These are phyloP conservation scores for Lacerta bilineata DNA, from an alignment of 2,797 vertebrate species.

Conservation along the genomic window DNA sequence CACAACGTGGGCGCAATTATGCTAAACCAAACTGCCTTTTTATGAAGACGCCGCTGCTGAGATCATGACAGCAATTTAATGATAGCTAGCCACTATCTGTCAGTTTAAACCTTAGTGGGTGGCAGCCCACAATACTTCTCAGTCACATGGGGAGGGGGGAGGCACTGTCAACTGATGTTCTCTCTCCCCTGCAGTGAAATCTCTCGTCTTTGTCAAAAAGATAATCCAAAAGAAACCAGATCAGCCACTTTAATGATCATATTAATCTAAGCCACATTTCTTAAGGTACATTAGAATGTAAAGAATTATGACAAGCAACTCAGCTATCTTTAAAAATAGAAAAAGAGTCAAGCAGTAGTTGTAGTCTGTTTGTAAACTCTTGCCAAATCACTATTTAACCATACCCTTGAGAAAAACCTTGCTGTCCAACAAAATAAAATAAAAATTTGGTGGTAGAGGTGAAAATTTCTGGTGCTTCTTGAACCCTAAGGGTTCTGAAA, in stretches of 20 bases:
- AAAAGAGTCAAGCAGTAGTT: not conserved
- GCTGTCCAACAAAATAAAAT: not conserved
- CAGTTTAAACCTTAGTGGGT: not conserved
- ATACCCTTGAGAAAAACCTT: not conserved
- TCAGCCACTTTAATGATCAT: not conserved
- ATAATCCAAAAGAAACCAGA: not conserved
- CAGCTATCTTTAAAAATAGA: not conserved
- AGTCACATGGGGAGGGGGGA: not conserved
- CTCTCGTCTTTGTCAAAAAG: not conserved
- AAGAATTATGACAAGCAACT: not conserved
- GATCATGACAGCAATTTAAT: not conserved
- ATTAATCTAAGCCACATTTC: not conserved
- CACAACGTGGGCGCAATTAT: not conserved
- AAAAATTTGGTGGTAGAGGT: not conserved
- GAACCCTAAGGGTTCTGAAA: not conserved
- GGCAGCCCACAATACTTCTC: not conserved
- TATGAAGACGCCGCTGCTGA: not conserved
- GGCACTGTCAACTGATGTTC: not conserved
- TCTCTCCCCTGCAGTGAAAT: not conserved
- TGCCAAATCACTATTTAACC: not conserved
- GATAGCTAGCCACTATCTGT: not conserved
- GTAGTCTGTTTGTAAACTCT: not conserved
- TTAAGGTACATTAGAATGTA: not conserved
- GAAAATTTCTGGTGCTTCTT: not conserved
- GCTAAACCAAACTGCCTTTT: not conserved